phyloP scores from a whole-genome alignment of 2,797 vertebrate genomes.

The Clarias pachynema region DNA sequence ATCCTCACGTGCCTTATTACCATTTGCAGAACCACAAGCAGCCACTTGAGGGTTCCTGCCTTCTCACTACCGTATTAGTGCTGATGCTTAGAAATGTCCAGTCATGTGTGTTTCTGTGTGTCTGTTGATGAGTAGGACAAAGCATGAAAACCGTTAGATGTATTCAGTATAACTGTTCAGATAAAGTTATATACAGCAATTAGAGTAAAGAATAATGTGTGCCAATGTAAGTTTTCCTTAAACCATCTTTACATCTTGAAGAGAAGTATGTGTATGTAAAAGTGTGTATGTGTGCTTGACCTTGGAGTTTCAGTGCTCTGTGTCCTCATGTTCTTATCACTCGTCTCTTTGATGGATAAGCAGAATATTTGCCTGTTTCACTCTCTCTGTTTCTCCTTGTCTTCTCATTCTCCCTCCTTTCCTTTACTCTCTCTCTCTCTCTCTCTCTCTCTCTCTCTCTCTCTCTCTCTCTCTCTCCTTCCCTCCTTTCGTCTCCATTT shows the following conservation, averaged over 20 bases:
- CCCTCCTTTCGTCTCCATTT: conserved; percentile 88
- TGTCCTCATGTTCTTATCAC: conserved; percentile 59
- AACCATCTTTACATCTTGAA: not conserved
- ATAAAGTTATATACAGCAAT: not conserved
- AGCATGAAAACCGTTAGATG: not conserved
- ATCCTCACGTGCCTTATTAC: conserved; percentile 53
- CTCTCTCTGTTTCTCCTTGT: conserved; percentile 72
- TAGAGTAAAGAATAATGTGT: not conserved
- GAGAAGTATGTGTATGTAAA: not conserved
- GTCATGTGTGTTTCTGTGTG: conserved; percentile 32
- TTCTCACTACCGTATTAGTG: conserved; percentile 25
- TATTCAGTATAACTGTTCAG: not conserved
- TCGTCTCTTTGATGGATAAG: conserved; percentile 67
- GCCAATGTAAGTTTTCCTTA: not conserved
- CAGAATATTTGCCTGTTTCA: conserved; percentile 79
- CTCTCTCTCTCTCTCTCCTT: conserved; percentile 86
- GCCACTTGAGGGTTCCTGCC: conserved; percentile 35
- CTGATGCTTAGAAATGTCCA: conserved; percentile 19
- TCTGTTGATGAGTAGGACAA: conserved; percentile 18
- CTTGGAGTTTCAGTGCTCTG: conserved; percentile 44
- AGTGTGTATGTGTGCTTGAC: conserved; percentile 48
- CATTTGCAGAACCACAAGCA: conserved; percentile 42
- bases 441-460: conserved; percentile 84
- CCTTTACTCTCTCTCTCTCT: conserved; percentile 73
- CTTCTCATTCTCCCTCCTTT: conserved; percentile 78